A percentile compares a stretch with the other conserved stretches of the same genome.
Evolutionary conservation across 2,113 vertebrate genomes (phyloP).

Genomic region (Plestiodon gilberti): DNA sequence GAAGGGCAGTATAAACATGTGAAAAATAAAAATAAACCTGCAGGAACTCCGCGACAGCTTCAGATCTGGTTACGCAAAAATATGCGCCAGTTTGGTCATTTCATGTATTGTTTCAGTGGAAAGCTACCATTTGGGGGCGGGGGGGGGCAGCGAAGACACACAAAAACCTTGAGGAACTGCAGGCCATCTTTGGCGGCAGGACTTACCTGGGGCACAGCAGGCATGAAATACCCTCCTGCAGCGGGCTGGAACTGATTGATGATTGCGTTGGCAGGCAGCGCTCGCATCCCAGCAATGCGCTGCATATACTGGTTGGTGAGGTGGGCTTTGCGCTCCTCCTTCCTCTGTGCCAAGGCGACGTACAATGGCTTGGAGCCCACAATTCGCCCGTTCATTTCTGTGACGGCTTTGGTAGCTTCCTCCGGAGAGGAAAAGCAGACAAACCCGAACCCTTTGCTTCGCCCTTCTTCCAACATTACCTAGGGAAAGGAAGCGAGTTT

Average conservation of each 20-base stretch:
- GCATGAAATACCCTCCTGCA: conserved; percentile 94
- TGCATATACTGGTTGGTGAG: conserved; percentile 99
- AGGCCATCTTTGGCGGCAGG: background rate
- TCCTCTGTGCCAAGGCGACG: conserved; percentile 95
- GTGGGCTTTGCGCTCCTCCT: conserved; percentile 97
- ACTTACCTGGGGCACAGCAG: conserved; percentile 94
- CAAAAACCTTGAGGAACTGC: background rate
- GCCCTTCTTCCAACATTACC: conserved; percentile 98
- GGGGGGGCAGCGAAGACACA: background rate
- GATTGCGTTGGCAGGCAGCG: conserved; percentile 95
- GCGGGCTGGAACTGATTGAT: conserved; percentile 98
- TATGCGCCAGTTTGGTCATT: background rate
- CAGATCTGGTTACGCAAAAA: background rate
- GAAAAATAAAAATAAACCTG: background rate
- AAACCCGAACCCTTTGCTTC: conserved; percentile 98
- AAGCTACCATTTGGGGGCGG: background rate
- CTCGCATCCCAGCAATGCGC: conserved; percentile 96
- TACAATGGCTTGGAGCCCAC: conserved; percentile 98
- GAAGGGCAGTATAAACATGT: too few species aligned
- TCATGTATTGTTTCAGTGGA: too few species aligned
- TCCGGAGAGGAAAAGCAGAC: conserved; percentile 99
- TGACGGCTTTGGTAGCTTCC: conserved; percentile 98
- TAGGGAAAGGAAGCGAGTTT: conserved; percentile 57
- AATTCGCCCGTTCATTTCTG: conserved; percentile 98
- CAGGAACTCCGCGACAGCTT: background rate